Base-by-base conservation (phyloP, 1,140 invertebrate genomes). In the Brachionus calyciflorus region DNA sequence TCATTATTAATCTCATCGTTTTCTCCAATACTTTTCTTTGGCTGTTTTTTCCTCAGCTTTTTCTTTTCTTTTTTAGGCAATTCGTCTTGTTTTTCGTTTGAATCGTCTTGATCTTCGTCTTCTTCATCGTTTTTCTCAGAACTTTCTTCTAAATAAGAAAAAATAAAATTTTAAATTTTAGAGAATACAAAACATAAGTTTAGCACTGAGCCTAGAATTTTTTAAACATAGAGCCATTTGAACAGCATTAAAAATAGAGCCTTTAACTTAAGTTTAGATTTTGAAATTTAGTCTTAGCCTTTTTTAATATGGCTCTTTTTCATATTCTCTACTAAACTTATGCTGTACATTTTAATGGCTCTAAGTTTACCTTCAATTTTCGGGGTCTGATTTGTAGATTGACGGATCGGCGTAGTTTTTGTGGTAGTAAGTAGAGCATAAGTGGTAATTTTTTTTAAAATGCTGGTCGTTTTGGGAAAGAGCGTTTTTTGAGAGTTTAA, bases 141-240 rank as follows among this genome's bases (percentile, higher is more conserved):
- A 4, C 37, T 17, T 44, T 65, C 40, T 24, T 65, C 60, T 40
- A 12, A 65, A 44, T 21, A 9, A 65, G 24, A 44, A 41, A 17
- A 24, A 5, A 12, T 44, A 12, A 40, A 46, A 46, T 4, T 17
- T n/a, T n/a, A n/a, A 46, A 46, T 14, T 46, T 46, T 46, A 7
- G 14, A 14, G 9, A 7, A 7, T 46, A 7, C 14, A 14, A 44
- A 65, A 26, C 37, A 65, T 21, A 44, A 65, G 40, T 26, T 65
- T 41, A 65, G 40, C 24, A n/a, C 41, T 37, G 60, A 65, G 60
- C 60, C 60, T n/a, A 21, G n/a, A 60, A 3, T 26, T 53, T 26
- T 55, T 41, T 14, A 65, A 65, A 65, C 60, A 44, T 44, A 65
- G 60, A 65, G 60, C 60, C 60, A 65, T 65, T 63, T 6, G 37